Conservation (phyloP, 2,888 invertebrate species). For the Polymixis lichenea region DNA sequence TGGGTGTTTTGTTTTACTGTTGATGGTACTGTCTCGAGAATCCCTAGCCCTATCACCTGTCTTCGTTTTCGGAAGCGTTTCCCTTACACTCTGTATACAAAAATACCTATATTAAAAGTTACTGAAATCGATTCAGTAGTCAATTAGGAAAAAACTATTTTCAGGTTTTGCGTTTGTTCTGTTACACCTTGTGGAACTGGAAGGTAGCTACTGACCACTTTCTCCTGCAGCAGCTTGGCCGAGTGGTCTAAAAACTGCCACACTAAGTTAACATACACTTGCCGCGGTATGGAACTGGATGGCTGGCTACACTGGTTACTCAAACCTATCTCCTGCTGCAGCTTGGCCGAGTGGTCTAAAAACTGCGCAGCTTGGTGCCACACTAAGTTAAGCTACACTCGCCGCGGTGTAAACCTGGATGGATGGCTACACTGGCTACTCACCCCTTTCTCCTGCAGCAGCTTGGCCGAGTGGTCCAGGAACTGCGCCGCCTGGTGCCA, state of each 20-base stretch:
- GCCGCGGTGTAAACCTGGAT: background rate
- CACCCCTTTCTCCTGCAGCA: constrained; percentile 98
- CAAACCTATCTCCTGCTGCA: constrained; percentile 97
- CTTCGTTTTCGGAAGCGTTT: no score
- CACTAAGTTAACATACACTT: constrained; percentile 88
- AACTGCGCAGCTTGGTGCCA: constrained; percentile 99
- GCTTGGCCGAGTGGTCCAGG: constrained; percentile 98
- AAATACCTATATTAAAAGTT: no score
- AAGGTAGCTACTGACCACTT: no score
- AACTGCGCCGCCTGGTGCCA: constrained; percentile 99
- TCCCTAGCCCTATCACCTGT: no score
- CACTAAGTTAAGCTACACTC: constrained; percentile 88
- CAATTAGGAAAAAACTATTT: no score
- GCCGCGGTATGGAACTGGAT: background rate
- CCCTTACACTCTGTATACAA: no score
- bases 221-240: no score
- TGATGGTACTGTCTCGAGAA: no score
- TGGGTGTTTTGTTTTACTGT: no score
- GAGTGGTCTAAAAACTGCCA: constrained; percentile 86
- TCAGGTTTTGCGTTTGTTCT: no score
- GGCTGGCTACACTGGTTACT: background rate
- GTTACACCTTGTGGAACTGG: no score
- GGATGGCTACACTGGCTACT: constrained; percentile 72
- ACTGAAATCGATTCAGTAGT: no score
- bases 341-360: constrained; percentile 98